Base-by-base conservation (phyloP, 2,113 vertebrate species). In the Oncorhynchus keta region DNA sequence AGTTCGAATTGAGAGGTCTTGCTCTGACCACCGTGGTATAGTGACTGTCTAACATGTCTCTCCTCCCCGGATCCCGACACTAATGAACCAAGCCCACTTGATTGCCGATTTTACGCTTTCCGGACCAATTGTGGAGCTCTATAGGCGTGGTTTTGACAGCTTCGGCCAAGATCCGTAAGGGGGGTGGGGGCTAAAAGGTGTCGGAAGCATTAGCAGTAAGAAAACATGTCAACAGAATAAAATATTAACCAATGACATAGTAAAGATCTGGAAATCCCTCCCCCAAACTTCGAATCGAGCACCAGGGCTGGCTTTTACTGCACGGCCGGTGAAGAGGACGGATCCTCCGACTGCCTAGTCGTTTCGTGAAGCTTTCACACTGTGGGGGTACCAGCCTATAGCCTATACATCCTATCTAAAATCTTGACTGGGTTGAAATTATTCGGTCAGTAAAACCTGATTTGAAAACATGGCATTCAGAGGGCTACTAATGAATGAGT, bases 141-240 rank as follows among this genome's bases (percentile, higher is more conserved):
- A 92, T 89, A 94, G 95, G 95, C 93, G 95, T 91, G 92, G 94
- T 93, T 94, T 93, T 92, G 89, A 92, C 93, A 93, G 92, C 89
- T 92, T 89, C 82, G 82, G 90, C 91, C 92, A 88, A 88, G 89
- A 89, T 90, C 86, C 16, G 89, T 88, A 86, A 78, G 79, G 88
- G 81, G 72, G 35, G 35, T 35, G 39, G 85, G 83, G 81, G 79
- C 81, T 88, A 92, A 92, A 91, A 87, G 89, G 96, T 97, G 96
- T 97, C 95, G 95, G 95, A 95, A 96, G 96, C 94, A 94, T 95
- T 95, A 94, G 94, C 95, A 95, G 95, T 93, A 96, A 96, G 95
- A 96, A 96, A 97, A 97, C 95, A 97, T 97, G 96, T 97, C 96
- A 97, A 97, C 96, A 97, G 95, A 95, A 96, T 97, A 94, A 96